phyloP scores from a whole-genome alignment of 2,888 invertebrate genomes.

The Cryptocephalus moraei region DNA sequence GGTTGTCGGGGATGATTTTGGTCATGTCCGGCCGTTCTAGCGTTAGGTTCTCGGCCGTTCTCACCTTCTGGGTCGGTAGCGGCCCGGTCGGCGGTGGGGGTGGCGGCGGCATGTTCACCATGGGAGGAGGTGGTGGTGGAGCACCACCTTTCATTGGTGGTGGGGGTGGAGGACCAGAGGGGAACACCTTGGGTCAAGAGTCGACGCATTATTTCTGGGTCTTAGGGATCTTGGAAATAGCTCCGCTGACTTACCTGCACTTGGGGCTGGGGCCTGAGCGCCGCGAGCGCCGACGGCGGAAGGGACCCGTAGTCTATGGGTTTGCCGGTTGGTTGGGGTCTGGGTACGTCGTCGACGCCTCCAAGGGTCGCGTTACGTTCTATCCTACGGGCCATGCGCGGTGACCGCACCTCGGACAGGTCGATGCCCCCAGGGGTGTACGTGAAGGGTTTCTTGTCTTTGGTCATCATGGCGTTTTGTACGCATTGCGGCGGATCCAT shows the following conservation, averaged over 20 bases:
- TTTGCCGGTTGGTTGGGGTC: slow-evolving; percentile 34
- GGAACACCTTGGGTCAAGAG: slow-evolving; percentile 33
- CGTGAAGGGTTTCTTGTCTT: slow-evolving; percentile 95
- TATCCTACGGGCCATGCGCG: slow-evolving; percentile 76
- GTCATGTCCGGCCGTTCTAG: slow-evolving; percentile 62
- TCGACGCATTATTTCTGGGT: too few relatives aligned
- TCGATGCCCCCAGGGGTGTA: slow-evolving; percentile 91
- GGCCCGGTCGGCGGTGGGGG: slow-evolving; percentile 49
- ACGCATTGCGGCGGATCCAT: slow-evolving; percentile 78
- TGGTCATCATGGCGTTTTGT: slow-evolving; percentile 90
- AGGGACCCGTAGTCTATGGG: slow-evolving; percentile 34
- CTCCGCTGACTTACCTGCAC: slow-evolving; percentile 34
- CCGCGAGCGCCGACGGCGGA: slow-evolving; percentile 52
- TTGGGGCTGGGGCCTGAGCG: slow-evolving; percentile 53
- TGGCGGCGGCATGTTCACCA: slow-evolving; percentile 39
- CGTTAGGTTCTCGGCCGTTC: slow-evolving; percentile 39
- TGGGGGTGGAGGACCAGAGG: slow-evolving; percentile 26
- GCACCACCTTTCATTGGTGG: slow-evolving; percentile 22
- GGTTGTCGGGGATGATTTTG: slow-evolving; percentile 55
- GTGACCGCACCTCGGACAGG: slow-evolving; percentile 80
- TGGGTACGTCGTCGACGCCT: slow-evolving; percentile 46
- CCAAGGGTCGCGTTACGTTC: slow-evolving; percentile 62
- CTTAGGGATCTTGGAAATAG: too few relatives aligned
- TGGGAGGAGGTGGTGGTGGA: slow-evolving; percentile 42
- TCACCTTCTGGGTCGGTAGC: slow-evolving; percentile 42